A percentile compares a stretch with the other conserved stretches of the same genome.
These are phyloP conservation scores for Mesochorus sp. DNA, from an alignment of 2,888 invertebrate species.

Conservation along the genomic window DNA sequence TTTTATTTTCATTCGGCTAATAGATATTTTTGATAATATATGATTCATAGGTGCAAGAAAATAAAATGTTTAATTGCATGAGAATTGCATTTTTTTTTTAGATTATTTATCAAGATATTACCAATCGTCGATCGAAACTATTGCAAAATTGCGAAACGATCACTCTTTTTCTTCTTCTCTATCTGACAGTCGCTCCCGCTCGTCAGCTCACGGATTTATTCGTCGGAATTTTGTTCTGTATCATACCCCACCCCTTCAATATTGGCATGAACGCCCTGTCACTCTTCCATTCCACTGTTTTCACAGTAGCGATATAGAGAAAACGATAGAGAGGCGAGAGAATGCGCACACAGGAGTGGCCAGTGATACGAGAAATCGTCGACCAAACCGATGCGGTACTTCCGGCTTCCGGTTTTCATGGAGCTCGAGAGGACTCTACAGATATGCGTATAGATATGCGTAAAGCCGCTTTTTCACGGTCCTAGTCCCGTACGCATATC, in stretches of 20 bases:
- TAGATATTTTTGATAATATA: no score
- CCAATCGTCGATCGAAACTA: conserved; percentile 44
- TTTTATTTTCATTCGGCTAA: no score
- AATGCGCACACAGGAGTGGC: conserved; percentile 16
- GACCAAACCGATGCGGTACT: conserved; percentile 51
- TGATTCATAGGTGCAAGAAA: no score
- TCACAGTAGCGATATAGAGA: conserved; percentile 15
- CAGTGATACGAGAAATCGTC: conserved; percentile 30
- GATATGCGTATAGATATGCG: conserved; percentile 43
- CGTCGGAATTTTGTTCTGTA: conserved; percentile 42
- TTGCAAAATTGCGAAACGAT: conserved; percentile 49
- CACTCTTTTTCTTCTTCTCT: not conserved
- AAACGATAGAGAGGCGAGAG: conserved; percentile 22
- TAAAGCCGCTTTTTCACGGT: conserved; percentile 56
- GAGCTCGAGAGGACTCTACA: conserved; percentile 28
- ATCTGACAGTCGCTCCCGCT: no score
- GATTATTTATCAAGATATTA: conserved; percentile 21
- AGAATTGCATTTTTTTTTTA: no score
- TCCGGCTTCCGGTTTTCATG: conserved; percentile 55
- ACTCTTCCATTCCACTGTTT: conserved; percentile 37
- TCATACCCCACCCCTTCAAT: conserved; percentile 15
- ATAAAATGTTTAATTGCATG: no score
- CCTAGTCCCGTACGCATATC: conserved; percentile 5
- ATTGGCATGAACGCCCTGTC: conserved; percentile 22
- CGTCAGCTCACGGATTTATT: conserved; percentile 60